Percentiles rank a stretch among this genome's conserved stretches.
phyloP scores from a whole-genome alignment of 2,113 vertebrate genomes.

The Urocolius indicus region DNA sequence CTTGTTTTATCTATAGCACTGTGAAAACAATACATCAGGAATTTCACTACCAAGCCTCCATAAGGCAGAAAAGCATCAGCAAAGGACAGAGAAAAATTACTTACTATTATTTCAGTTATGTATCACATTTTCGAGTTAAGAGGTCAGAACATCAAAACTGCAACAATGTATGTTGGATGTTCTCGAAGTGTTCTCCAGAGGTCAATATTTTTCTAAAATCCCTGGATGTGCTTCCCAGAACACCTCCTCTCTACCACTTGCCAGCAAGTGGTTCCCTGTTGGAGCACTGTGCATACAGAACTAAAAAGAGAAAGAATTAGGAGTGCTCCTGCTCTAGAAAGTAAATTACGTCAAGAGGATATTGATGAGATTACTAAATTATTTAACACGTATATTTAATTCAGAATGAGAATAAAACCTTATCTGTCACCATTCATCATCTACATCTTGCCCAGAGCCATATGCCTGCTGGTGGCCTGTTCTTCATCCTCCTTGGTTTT shows the following conservation, averaged over 20 bases:
- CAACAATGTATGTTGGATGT: neutral
- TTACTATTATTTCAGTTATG: neutral
- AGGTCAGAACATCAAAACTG: neutral
- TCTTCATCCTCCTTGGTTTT: constrained; percentile 11
- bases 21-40: neutral
- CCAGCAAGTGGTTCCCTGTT: neutral
- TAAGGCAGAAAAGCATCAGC: neutral
- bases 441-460: neutral
- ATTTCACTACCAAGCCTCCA: neutral
- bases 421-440: neutral
- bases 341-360: constrained; percentile 41
- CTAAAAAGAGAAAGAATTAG: neutral
- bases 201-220: neutral
- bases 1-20: neutral
- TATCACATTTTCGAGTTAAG: neutral
- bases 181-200: neutral
- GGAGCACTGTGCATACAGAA: neutral
- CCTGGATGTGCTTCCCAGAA: neutral
- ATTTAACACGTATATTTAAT: constrained; percentile 23
- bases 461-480: neutral
- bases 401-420: constrained; percentile 19
- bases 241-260: neutral
- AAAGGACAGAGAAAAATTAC: neutral
- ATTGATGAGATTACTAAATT: constrained; percentile 43
- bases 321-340: neutral